phyloP scores from a whole-genome alignment of 1,140 invertebrate species.

The Hesperophylax magnus region DNA sequence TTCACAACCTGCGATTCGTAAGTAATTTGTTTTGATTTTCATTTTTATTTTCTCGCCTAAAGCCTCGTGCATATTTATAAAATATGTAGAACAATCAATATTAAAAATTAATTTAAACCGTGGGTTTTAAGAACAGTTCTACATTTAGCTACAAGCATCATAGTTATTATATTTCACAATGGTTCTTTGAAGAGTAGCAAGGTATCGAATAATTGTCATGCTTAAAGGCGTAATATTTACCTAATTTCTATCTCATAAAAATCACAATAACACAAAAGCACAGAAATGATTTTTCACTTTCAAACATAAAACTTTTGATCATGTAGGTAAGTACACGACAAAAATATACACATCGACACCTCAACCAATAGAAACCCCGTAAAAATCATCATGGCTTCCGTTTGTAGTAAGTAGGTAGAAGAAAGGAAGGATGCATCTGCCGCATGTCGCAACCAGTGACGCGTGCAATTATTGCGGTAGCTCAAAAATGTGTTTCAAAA shows the following conservation, averaged over 20 bases:
- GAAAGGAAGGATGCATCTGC: slow-evolving; percentile 2
- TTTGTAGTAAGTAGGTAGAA: background rate
- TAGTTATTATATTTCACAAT: too few relatives aligned
- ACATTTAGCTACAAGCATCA: too few relatives aligned
- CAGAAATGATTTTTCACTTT: background rate
- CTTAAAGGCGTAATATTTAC: too few relatives aligned
- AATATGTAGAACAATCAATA: too few relatives aligned
- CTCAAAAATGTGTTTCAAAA: background rate
- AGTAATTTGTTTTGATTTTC: too few relatives aligned
- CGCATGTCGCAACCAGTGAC: background rate
- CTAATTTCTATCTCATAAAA: background rate
- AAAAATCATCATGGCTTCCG: slow-evolving; percentile 15
- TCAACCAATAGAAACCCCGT: slow-evolving; percentile 6
- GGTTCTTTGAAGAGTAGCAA: too few relatives aligned
- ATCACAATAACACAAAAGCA: background rate
- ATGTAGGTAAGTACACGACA: too few relatives aligned
- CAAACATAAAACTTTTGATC: background rate
- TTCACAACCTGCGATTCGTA: too few relatives aligned
- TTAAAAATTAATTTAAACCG: too few relatives aligned
- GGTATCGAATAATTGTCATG: background rate
- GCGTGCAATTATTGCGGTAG: background rate
- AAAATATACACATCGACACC: background rate
- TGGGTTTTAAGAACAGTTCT: too few relatives aligned
- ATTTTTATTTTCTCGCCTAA: too few relatives aligned
- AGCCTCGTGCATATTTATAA: too few relatives aligned